Conservation (phyloP, 2,888 invertebrate species). For the Rutpela maculata region DNA sequence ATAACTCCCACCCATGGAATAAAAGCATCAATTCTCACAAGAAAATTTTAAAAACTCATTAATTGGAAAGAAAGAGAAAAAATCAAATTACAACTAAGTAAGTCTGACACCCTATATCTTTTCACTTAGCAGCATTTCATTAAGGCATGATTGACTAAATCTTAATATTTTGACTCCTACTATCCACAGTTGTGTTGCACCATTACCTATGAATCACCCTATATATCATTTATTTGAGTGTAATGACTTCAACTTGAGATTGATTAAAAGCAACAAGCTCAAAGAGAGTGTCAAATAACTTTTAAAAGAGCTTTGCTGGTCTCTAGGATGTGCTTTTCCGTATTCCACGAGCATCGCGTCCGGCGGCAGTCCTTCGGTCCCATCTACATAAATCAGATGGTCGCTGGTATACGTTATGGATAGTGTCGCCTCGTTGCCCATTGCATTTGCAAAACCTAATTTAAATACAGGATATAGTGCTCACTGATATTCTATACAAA, state of each 20-base stretch:
- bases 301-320: constrained; percentile 16
- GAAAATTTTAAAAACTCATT: too few relatives aligned
- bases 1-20: too few relatives aligned
- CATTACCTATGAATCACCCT: too few relatives aligned
- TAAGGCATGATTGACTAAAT: too few relatives aligned
- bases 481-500: constrained; percentile 38
- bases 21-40: too few relatives aligned
- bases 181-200: too few relatives aligned
- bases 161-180: too few relatives aligned
- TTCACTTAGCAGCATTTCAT: too few relatives aligned
- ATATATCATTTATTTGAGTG: too few relatives aligned
- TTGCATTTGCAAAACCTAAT: constrained; percentile 40
- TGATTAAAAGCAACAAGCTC: neutral
- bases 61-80: too few relatives aligned
- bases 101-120: too few relatives aligned
- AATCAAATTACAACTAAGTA: too few relatives aligned
- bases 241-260: neutral
- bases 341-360: constrained; percentile 44
- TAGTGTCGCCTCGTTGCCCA: constrained; percentile 27
- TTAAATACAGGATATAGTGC: constrained; percentile 39
- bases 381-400: constrained; percentile 47
- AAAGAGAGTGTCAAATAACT: constrained; percentile 11
- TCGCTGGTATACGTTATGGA: constrained; percentile 35
- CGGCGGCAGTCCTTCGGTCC: constrained; percentile 41
- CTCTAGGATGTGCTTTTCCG: constrained; percentile 38